Base-by-base conservation (phyloP, 2,113 vertebrate species). In the Pongo abelii region DNA sequence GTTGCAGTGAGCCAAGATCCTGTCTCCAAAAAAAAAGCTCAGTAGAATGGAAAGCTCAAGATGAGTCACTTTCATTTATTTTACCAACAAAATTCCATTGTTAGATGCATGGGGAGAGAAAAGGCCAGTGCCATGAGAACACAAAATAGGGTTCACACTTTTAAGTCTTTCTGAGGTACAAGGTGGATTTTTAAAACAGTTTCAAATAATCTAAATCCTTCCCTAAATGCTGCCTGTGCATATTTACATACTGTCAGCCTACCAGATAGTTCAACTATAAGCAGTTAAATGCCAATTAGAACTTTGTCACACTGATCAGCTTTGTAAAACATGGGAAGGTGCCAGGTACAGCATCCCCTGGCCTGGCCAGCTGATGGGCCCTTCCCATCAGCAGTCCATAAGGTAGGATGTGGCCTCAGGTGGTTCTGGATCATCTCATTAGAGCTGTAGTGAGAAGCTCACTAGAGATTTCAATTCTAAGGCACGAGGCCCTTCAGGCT, bases 401-500 rank as follows among this genome's bases (percentile, higher is more conserved):
- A 92, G 89, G 78, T 96, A 96, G 81, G 74, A 86, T 30, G 18
- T 69, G 75, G 67, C 86, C 67, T 96, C 92, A 67, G 72, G 83
- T 94, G 74, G 61, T 84, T 78, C 59, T n/a, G 55, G 38, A 87
- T 75, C 78, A 59, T 75, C 67, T 91, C 61, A 46, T 94, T 94
- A 95, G 67, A 85, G 84, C 89, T 93, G 43, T 40, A 93, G 96
- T 89, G 52, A 77, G 81, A 64, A 22, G 38, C 83, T 93, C 59
- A 88, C 89, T 74, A 61, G 89, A 97, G 95, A 91, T 89, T 94
- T 88, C 80, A 94, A 90, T 96, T 94, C 85, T 94, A 69, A 91
- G 61, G 85, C 92, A 40, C 20, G 35, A 84, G n/a, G 40, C 77
- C 95, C 95, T 92, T 81, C 61, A 91, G 86, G 92, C 89, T 89